Evolutionary conservation across 92 coral and sea anemone species (phyloP), one percentile per base, ranked within the genome.

Genomic region (Ricordea florida): DNA sequence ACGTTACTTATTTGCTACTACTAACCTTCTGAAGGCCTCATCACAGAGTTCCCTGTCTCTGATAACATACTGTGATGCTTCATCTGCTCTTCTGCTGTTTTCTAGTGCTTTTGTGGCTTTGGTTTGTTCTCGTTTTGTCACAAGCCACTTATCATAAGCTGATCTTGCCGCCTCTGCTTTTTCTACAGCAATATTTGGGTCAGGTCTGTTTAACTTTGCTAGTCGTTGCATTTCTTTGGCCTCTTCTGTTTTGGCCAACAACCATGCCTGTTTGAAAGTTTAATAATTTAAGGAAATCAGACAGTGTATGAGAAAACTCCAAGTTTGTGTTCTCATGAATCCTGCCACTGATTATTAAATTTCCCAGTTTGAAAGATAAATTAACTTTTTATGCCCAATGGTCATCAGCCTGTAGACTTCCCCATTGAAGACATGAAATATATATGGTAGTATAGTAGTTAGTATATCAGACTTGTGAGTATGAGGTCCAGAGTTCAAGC

Each of bases 1-100:
- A n/a, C n/a, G n/a, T n/a, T n/a, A n/a, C n/a, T n/a, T n/a, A n/a
- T n/a, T n/a, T n/a, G 22, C 27, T 30, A 18, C 3, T n/a, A 23
- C 17, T 10, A 68, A 92, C 98, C 97, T 94, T 86, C 75, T 78
- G 44, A 92, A 94, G 13, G 98, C 98, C 64, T 94, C 98, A 10
- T 94, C 98, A 71, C 98, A 94, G 7, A 93, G 58, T 13, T 82
- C 83, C 35, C 98, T 72, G 66, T 94, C 98, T 81, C 97, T 72
- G 2, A 94, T 87, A 15, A 93, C 82, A 40, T 85, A 94, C 57
- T 89, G 93, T 10, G 91, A 55, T 4, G 97, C 98, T 48, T 90
- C 90, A 27, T 88, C 98, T 35, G 81, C 91, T 75, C 76, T 84
- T 80, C 93, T 74, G 40, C 89, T 82, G 10, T 63, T 69, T 33